Percentiles rank a stretch among this genome's conserved stretches.
phyloP scores from a whole-genome alignment of 1,140 invertebrate species.

The Hylaeus volcanicus region DNA sequence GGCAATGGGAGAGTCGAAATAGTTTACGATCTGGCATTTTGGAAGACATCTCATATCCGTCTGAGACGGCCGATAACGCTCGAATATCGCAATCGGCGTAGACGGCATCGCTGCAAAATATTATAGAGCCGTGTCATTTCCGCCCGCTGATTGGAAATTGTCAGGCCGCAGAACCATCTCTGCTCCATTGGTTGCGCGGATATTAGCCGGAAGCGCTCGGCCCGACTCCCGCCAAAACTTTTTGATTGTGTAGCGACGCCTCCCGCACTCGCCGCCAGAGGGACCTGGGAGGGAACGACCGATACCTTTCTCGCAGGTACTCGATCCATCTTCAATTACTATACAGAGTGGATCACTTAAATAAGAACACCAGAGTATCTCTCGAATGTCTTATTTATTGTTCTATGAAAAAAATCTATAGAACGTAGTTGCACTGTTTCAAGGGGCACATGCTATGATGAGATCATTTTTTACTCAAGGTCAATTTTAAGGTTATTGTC shows the following conservation, averaged over 20 bases:
- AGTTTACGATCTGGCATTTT: conserved; percentile 72
- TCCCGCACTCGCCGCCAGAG: no score
- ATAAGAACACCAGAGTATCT: no score
- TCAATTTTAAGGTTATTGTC: no score
- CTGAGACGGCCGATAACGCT: conserved; percentile 72
- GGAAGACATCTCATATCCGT: conserved; percentile 76
- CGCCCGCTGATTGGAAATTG: conserved; percentile 72
- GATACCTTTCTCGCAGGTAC: no score
- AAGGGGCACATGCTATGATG: no score
- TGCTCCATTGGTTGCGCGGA: conserved; percentile 68
- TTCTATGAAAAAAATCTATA: no score
- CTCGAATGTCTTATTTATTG: no score
- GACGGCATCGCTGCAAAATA: conserved; percentile 61
- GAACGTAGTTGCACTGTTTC: no score
- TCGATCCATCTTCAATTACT: no score
- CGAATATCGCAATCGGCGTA: neutral
- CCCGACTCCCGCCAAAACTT: conserved; percentile 52
- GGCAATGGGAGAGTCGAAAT: conserved; percentile 39
- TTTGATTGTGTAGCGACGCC: conserved; percentile 60
- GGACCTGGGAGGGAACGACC: no score
- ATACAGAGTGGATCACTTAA: no score
- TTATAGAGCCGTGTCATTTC: conserved; percentile 69
- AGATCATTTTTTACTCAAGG: no score
- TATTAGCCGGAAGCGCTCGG: conserved; percentile 65
- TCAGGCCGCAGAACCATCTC: conserved; percentile 64